These are phyloP conservation scores for Adoxophyes honmai DNA, from an alignment of 1,140 invertebrate genomes.

Conservation along the genomic window DNA sequence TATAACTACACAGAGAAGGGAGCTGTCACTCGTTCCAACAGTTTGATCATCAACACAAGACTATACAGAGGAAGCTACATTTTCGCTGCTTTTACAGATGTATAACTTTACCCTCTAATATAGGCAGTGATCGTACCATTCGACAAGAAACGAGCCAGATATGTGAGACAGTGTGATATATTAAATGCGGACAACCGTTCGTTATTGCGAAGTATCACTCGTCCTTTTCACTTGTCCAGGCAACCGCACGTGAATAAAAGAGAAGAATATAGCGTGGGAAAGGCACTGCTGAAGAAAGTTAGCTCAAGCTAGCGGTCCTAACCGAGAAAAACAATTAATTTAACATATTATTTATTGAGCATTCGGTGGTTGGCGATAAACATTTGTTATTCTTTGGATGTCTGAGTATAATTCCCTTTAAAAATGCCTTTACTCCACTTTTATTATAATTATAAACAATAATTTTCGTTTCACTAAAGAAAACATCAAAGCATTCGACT, in stretches of 20 bases:
- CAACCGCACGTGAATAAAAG: neutral
- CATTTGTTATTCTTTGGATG: neutral
- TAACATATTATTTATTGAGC: constrained; percentile 6
- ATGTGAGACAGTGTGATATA: neutral
- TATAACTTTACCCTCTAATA: no score
- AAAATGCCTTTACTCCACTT: no score
- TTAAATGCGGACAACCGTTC: constrained; percentile 2
- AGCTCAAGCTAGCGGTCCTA: neutral
- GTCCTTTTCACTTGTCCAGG: neutral
- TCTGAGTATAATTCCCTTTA: neutral
- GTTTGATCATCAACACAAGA: no score
- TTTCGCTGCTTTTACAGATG: no score
- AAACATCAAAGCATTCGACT: no score
- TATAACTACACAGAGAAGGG: no score
- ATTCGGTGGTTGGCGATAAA: constrained; percentile 5
- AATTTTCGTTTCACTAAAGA: no score
- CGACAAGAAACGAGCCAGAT: neutral
- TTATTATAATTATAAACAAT: no score
- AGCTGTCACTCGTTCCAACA: no score
- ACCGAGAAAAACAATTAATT: neutral
- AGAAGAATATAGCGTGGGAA: neutral
- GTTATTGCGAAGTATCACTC: neutral
- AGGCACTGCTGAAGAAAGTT: neutral
- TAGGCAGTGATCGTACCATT: no score
- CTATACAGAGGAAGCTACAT: no score